Evolutionary conservation across 2,797 vertebrate species (phyloP).

Genomic region (Hyperoplus lanceolatus): DNA sequence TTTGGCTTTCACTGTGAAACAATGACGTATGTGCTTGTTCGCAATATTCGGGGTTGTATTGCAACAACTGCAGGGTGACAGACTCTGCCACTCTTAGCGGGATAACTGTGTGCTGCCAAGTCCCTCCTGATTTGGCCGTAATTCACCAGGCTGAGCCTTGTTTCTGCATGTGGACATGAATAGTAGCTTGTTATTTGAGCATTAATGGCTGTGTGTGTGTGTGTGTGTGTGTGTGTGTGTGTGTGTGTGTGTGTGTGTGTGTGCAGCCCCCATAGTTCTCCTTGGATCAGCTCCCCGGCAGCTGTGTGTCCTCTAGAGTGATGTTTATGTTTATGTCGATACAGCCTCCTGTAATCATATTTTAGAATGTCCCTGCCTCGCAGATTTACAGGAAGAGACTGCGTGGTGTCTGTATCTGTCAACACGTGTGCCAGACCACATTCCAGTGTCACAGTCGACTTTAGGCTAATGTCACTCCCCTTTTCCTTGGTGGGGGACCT

Average conservation of each 20-base stretch:
- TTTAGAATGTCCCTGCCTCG: conserved; percentile 49
- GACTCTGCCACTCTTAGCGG: conserved; percentile 67
- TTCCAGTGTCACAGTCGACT: conserved; percentile 37
- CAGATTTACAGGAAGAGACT: conserved; percentile 48
- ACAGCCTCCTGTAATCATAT: conserved; percentile 68
- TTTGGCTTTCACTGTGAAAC: neutral
- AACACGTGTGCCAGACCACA: conserved; percentile 36
- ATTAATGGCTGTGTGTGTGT: conserved; percentile 60
- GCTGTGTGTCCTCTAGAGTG: conserved; percentile 70
- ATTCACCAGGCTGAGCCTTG: conserved; percentile 74
- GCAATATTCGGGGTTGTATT: conserved; percentile 62
- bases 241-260: conserved; percentile 10
- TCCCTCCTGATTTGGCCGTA: conserved; percentile 77
- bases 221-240: conserved; percentile 34
- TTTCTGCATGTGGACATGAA: conserved; percentile 78
- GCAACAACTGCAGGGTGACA: conserved; percentile 74
- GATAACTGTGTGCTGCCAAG: conserved; percentile 70
- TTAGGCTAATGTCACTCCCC: conserved; percentile 10
- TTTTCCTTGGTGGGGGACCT: neutral
- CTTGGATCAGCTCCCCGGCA: conserved; percentile 72
- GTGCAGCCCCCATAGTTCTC: conserved; percentile 62
- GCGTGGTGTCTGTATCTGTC: conserved; percentile 46
- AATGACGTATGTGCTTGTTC: neutral
- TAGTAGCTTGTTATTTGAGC: conserved; percentile 74
- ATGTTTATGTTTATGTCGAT: conserved; percentile 63